Base-by-base conservation (phyloP, 2,888 invertebrate genomes). In the Andricus quercusramuli region DNA sequence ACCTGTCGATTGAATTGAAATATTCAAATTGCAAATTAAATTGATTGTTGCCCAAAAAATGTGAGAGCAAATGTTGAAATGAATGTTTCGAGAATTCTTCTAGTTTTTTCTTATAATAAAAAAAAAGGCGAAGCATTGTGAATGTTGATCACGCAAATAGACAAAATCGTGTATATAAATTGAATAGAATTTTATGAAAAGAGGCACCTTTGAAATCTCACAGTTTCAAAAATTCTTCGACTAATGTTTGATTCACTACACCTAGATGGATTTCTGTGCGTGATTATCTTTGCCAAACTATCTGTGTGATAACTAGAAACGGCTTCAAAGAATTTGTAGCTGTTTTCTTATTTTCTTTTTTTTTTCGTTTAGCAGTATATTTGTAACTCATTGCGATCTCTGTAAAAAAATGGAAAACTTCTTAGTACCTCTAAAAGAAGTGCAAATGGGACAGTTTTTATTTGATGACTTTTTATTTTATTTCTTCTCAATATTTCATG, bases 261-360 rank as follows among this genome's bases (percentile, higher is more conserved):
- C 47, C 17, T 47, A 47, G 32, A 37, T 74, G 74, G 56, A 74
- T 74, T 74, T 74, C 13, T 37, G 56, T 74, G 32, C 56, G 74
- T 74, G 56, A 56, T 59, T 37, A 56, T 37, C 56, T 74, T 74
- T 74, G 74, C 74, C 74, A 74, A 74, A 74, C 74, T 74, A 74
- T 56, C 74, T 59, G 56, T 59, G 74, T 74, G 56, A 74, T 74
- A 59, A 56, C 56, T 74, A 74, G 29, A 64, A 51, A 32, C 74
- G 32, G 74, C 56, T 74, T 74, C 25, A 37, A n/a, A n/a, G n/a
- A 74, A 74, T 59, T 70, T 70, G n/a, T n/a, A 74, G 74, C 56
- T 74, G 74, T 32, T 59, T 56, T 32, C 32, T 74, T 74, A 15
- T n/a, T 29, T 29, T 51, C 74, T 56, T 74, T 74, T n/a, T 41